Conservation (phyloP, 2,113 vertebrate genomes). For the Silurus meridionalis region DNA sequence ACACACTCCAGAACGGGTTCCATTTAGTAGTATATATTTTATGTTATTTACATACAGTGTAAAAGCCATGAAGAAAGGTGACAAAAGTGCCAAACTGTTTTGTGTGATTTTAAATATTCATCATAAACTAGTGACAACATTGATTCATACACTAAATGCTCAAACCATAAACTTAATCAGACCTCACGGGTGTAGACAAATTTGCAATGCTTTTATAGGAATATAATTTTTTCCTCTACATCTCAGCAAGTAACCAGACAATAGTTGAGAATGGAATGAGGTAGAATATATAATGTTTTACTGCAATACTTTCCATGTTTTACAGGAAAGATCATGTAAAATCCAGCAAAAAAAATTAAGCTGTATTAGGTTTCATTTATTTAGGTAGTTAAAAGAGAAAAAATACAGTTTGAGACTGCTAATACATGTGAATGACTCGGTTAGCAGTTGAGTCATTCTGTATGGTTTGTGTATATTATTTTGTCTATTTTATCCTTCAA, state of each 20-base stretch:
- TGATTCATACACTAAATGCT: background rate
- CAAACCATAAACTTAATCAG: background rate
- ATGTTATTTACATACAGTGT: background rate
- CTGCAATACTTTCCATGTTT: background rate
- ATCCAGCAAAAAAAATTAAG: too few species aligned
- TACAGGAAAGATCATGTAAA: background rate
- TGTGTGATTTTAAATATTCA: background rate
- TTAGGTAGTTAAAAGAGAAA: background rate
- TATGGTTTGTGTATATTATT: background rate
- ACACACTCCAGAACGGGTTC: background rate
- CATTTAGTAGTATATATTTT: background rate
- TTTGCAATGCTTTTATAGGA: background rate
- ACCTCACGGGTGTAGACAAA: background rate
- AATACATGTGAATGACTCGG: background rate
- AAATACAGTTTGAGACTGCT: background rate
- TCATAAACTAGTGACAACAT: background rate
- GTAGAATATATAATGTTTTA: background rate
- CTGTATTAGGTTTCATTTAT: too few species aligned
- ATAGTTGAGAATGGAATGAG: background rate
- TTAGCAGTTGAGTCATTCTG: background rate
- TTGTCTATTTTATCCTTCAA: background rate
- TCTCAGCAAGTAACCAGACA: background rate
- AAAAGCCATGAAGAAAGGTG: background rate
- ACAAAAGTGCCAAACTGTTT: background rate
- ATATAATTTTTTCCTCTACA: background rate